Base-by-base conservation (phyloP, 2,888 invertebrate species). In the Helleia helle region DNA sequence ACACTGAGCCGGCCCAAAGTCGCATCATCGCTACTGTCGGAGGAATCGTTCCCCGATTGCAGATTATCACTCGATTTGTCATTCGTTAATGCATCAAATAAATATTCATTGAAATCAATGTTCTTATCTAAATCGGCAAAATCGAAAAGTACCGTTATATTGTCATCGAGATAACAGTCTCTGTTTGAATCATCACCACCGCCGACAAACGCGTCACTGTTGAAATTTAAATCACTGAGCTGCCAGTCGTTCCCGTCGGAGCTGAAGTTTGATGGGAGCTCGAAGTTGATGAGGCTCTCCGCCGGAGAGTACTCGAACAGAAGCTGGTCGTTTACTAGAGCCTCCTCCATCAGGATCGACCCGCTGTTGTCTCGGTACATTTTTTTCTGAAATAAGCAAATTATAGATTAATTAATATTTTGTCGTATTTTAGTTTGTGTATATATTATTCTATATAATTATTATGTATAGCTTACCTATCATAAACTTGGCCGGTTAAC, bases 261-360 rank as follows among this genome's bases (percentile, higher is more conserved):
- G 45, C 58, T 65, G 45, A 73, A 48, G 36, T 65, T 57, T 1
- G 57, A 44, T 12, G 83, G 83, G 27, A 83, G 57, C 51, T 83
- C 79, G 51, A 83, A 81, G 61, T 81, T 81, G 49, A 80, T 72
- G 48, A 84, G 74, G 41, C 76, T 83, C 49, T 83, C 84, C 5
- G 70, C 75, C 43, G 83, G 81, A 3, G 83, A 81, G 50, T 71
- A 73, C 50, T 81, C 77, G 51, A 79, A 81, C 14, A 79, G 62
- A 1, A 71, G 71, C 48, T 76, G 71, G 46, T 83, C 81, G 45
- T 62, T 71, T 37, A 79, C 61, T 13, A 80, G 64, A 17, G 64
- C 71, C 40, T 80, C 80, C 46, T 77, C 74, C 15, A 72, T 56
- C 43, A 68, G 56, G 38, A 34, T 34, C 8, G 64, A 55, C 40